phyloP scores from a whole-genome alignment of 2,797 vertebrate genomes.

The Sebastes minor region DNA sequence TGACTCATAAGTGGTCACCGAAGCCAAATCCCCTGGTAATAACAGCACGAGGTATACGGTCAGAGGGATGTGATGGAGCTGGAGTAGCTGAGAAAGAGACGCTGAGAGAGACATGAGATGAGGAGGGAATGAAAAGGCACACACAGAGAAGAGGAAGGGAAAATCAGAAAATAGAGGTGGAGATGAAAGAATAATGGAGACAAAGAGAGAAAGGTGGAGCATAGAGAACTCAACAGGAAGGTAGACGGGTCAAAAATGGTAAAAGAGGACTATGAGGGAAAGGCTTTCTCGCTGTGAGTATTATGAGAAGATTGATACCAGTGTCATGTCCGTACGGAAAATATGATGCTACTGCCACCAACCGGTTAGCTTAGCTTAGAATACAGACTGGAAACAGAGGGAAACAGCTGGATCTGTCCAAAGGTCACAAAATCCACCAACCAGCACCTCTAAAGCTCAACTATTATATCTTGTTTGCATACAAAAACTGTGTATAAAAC shows the following conservation, averaged over 20 bases:
- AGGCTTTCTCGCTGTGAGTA: not conserved
- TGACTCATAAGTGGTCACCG: slow-evolving; percentile 35
- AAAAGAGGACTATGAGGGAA: not conserved
- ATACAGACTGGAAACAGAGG: not conserved
- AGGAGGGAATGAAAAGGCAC: not conserved
- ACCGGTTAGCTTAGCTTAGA: not conserved
- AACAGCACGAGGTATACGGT: not conserved
- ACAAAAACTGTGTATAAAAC: not conserved
- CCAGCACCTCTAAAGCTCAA: not conserved
- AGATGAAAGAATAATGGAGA: not conserved
- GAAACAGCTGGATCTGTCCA: not conserved
- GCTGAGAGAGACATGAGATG: not conserved
- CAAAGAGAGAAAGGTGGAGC: not conserved
- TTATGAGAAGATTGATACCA: not conserved
- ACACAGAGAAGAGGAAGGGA: too few species aligned
- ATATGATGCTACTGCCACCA: not conserved
- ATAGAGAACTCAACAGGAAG: not conserved
- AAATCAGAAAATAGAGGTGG: not conserved
- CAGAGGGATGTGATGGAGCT: not conserved
- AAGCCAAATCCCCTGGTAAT: slow-evolving; percentile 23
- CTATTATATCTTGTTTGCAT: not conserved
- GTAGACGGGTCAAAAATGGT: not conserved
- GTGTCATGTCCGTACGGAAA: not conserved
- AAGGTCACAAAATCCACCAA: too few species aligned
- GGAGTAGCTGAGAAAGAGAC: not conserved